Evolutionary conservation across 2,113 vertebrate species (phyloP), one percentile per base, ranked within the genome.

Genomic region (Limnothrissa miodon): DNA sequence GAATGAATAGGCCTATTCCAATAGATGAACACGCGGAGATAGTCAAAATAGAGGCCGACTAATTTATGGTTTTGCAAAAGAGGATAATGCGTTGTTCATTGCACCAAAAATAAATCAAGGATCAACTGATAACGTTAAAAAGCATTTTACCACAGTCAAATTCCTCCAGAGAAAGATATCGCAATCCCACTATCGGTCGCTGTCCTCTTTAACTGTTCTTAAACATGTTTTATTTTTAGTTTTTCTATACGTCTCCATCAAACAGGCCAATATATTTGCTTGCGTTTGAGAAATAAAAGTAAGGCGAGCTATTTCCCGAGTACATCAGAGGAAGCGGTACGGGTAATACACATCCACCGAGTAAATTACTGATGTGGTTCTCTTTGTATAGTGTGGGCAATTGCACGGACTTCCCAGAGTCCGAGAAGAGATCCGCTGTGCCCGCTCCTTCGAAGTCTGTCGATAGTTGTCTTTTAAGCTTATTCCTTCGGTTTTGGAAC

Each of bases 401-500:
- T 83, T 94, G 91, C 53, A 93, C 89, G n/a, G 90, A 81, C 81
- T 94, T 94, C 0, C 82, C 90, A 0, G 89, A 74, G 19, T 94
- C 87, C 0, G 87, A 39, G 86, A 92, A 83, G 51, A 89, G 85
- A 80, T 94, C 92, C 0, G 84, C 81, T 39, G 89, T 45, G 70
- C 86, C 90, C 11, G 90, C 83, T 0, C 89, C 92, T 70, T 96
- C 95, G 25, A 91, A 84, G 82, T 96, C 95, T 1, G 93, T 90
- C 42, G 94, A 93, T 79, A 96, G 83, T 89, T 96, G 96, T 79
- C 96, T 91, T 89, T 97, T 96, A 53, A 96, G 92, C 87, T 95
- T 95, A 90, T 96, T 96, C 79, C 95, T 89, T 2, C 95, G 93
- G 91, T 96, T 96, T 89, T 96, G 95, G 39, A 96, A 95, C 95